Percentiles rank a stretch among this genome's conserved stretches.
Evolutionary conservation across 1,140 invertebrate species (phyloP).

Genomic region (Harlomillsia oculata): DNA sequence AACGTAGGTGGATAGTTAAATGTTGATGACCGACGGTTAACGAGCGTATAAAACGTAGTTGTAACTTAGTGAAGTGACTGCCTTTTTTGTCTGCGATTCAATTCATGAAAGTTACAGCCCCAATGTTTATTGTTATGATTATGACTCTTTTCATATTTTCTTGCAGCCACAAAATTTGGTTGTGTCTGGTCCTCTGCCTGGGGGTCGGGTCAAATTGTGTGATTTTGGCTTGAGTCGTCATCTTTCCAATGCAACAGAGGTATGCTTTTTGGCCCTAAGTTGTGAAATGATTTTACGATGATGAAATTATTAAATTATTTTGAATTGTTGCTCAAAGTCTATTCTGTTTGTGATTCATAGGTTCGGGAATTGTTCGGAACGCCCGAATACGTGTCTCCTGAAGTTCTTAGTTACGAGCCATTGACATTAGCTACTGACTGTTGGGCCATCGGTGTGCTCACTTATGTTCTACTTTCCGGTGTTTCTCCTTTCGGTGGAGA

Average conservation of each 20-base stretch:
- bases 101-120: no score
- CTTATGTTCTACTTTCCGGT: constrained; percentile 87
- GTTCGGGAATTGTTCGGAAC: constrained; percentile 34
- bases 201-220: constrained; percentile 34
- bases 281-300: background rate
- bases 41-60: no score
- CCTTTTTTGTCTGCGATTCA: no score
- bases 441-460: constrained; percentile 87
- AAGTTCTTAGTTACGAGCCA: constrained; percentile 29
- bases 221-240: constrained; percentile 36
- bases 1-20: no score
- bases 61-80: no score
- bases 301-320: background rate
- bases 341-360: constrained; percentile 11
- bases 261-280: constrained; percentile 17
- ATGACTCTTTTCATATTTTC: constrained; percentile 14
- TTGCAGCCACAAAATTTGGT: constrained; percentile 34
- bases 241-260: constrained; percentile 28
- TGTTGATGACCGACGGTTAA: no score
- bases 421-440: constrained; percentile 60
- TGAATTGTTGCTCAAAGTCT: background rate
- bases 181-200: constrained; percentile 28
- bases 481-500: constrained; percentile 80
- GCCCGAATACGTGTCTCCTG: constrained; percentile 32
- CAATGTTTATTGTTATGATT: constrained; percentile 3